phyloP scores from a whole-genome alignment of 2,113 vertebrate genomes.

The Heterotis niloticus region DNA sequence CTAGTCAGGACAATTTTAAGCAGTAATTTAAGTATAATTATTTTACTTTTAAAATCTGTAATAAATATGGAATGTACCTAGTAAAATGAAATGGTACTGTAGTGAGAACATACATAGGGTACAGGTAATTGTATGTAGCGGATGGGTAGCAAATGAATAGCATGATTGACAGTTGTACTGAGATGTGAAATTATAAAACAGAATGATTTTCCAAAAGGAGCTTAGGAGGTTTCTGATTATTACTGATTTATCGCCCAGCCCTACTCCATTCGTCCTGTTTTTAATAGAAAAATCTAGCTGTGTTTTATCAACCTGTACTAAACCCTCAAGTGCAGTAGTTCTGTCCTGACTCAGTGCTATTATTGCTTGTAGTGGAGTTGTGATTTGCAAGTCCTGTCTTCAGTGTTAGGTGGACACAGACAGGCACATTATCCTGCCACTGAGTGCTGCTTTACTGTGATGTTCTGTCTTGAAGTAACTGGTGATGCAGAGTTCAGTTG shows the following conservation, averaged over 20 bases:
- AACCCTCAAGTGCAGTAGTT: slow-evolving; percentile 35
- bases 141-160: too few species aligned
- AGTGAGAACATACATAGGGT: too few species aligned
- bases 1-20: too few species aligned
- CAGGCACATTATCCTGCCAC: slow-evolving; percentile 48
- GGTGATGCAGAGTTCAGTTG: not conserved
- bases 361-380: slow-evolving; percentile 27
- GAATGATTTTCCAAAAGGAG: not conserved
- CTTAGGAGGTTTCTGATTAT: not conserved
- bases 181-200: too few species aligned
- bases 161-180: too few species aligned
- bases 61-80: too few species aligned
- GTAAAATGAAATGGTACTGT: too few species aligned
- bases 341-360: slow-evolving; percentile 26
- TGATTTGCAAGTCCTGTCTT: slow-evolving; percentile 68
- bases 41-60: too few species aligned
- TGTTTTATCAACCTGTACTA: slow-evolving; percentile 62
- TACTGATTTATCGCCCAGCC: slow-evolving; percentile 30
- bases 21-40: too few species aligned
- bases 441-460: not conserved
- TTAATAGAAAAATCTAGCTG: not conserved
- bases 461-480: not conserved
- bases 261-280: slow-evolving; percentile 41
- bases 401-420: slow-evolving; percentile 44
- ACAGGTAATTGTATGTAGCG: too few species aligned